phyloP scores from a whole-genome alignment of 2,113 vertebrate species.

The Chelonoidis abingdonii region DNA sequence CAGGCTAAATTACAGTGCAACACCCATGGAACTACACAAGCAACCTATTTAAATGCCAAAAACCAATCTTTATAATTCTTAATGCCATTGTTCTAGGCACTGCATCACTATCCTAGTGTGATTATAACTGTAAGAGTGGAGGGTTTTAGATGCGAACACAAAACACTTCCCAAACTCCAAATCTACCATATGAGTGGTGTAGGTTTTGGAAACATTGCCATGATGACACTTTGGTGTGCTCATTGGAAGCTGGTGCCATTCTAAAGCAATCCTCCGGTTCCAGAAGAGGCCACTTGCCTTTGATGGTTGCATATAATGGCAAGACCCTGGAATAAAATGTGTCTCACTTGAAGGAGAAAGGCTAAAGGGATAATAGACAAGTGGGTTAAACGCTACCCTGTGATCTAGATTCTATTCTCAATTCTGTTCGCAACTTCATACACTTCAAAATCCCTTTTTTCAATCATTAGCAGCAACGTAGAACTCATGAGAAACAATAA shows the following conservation, averaged over 20 bases:
- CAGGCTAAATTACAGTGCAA: background rate
- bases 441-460: constrained; percentile 36
- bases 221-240: accelerated
- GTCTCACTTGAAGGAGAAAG: background rate
- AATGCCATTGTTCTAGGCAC: background rate
- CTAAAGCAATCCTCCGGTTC: background rate
- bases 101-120: constrained; percentile 7
- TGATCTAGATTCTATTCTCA: background rate
- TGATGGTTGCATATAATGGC: background rate
- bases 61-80: background rate
- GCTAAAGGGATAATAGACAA: background rate
- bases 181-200: background rate
- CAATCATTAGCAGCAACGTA: constrained; percentile 23
- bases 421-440: background rate
- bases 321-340: background rate
- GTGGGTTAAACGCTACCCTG: background rate
- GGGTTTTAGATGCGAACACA: background rate
- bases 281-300: background rate
- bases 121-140: background rate
- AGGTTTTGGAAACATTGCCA: background rate
- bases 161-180: no score
- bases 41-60: background rate
- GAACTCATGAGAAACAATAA: constrained; percentile 14
- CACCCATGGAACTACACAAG: constrained; percentile 1
- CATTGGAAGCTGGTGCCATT: background rate